A percentile compares a stretch with the other conserved stretches of the same genome.
Conservation (phyloP, 2,797 vertebrate species). For the Ctenosaura bakeri region DNA sequence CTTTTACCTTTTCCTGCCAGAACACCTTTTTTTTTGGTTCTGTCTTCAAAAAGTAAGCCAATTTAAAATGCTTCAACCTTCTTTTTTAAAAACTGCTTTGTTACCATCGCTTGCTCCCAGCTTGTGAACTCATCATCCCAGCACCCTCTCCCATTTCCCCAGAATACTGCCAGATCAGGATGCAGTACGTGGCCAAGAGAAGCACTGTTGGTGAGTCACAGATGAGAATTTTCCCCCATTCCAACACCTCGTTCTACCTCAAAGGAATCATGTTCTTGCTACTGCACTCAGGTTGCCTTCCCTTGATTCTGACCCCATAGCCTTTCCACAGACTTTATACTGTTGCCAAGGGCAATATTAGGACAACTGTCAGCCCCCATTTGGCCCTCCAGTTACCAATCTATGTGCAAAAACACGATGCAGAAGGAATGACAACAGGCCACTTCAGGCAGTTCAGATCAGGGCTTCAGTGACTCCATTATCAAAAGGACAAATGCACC, state of each 20-base stretch:
- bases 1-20: not conserved
- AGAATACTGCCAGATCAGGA: not conserved
- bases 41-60: not conserved
- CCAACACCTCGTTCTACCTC: not conserved
- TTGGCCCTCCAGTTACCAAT: not conserved
- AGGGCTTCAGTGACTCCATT: not conserved
- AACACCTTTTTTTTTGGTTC: not conserved
- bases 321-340: not conserved
- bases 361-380: not conserved
- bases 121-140: not conserved
- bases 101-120: not conserved
- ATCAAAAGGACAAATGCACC: not conserved
- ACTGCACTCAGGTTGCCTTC: too few relatives aligned
- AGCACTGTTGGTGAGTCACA: not conserved
- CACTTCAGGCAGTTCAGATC: not conserved
- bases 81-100: conserved; percentile 9
- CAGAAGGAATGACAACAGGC: not conserved
- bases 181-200: not conserved
- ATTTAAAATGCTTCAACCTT: conserved; percentile 16
- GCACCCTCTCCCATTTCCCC: not conserved
- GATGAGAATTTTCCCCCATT: too few relatives aligned
- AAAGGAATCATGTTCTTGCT: not conserved
- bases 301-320: not conserved
- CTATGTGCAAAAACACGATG: not conserved
- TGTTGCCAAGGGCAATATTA: not conserved